These are phyloP conservation scores for Brachyhypopomus occidentalis DNA, from an alignment of 2,113 vertebrate genomes.

Conservation along the genomic window DNA sequence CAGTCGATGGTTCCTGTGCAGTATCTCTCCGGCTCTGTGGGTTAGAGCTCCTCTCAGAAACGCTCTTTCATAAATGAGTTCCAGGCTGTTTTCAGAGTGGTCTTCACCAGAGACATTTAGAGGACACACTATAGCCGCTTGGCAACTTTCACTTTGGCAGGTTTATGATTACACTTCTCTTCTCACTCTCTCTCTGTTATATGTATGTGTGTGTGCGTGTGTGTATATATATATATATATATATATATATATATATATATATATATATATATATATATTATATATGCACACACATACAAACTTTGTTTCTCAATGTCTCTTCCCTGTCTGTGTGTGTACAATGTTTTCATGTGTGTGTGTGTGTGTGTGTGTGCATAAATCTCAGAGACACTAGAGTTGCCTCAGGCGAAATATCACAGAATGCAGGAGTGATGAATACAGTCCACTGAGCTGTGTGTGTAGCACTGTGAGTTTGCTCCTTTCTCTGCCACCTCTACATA, in stretches of 20 bases:
- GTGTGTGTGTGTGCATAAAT: not conserved
- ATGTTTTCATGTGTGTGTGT: too few species aligned
- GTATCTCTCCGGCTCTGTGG: not conserved
- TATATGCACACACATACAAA: too few species aligned
- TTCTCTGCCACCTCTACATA: too few species aligned
- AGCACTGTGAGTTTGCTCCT: too few species aligned
- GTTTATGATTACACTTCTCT: not conserved
- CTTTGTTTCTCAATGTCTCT: conserved; percentile 6
- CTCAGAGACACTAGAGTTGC: conserved; percentile 21
- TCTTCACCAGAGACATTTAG: conserved; percentile 3
- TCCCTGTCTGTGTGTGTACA: too few species aligned
- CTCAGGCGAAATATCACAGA: conserved; percentile 5
- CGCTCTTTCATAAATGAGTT: not conserved
- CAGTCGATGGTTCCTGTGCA: too few species aligned
- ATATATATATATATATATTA: too few species aligned
- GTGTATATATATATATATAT: too few species aligned
- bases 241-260: too few species aligned
- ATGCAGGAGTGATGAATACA: conserved; percentile 7
- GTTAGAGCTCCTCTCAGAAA: not conserved
- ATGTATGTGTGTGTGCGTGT: too few species aligned
- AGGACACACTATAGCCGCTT: conserved; percentile 15
- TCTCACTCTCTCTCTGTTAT: not conserved
- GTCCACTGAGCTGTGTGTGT: conserved; percentile 23
- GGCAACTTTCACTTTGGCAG: not conserved
- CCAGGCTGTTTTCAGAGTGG: not conserved